A percentile compares a stretch with the other conserved stretches of the same genome.
phyloP scores from a whole-genome alignment of 2,888 invertebrate species.

The Spialia ferax region DNA sequence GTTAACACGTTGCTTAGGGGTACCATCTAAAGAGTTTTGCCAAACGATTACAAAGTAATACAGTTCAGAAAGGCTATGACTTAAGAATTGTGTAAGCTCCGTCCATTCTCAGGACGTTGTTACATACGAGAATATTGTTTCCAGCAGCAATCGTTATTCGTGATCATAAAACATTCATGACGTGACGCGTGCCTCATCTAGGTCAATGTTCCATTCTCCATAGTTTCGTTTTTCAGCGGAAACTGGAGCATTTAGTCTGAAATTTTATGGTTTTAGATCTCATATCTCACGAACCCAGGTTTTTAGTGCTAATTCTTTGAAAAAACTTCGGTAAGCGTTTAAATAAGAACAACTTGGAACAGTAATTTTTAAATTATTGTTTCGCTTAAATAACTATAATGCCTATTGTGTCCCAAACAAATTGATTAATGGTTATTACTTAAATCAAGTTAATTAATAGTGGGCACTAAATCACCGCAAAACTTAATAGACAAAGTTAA shows the following conservation, averaged over 20 bases:
- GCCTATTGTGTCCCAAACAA: neutral
- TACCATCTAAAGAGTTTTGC: neutral
- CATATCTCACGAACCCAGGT: neutral
- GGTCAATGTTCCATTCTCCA: conserved; percentile 50
- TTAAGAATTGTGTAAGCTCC: conserved; percentile 31
- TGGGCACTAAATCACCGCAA: conserved; percentile 7
- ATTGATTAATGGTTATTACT: neutral
- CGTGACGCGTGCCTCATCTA: conserved; percentile 45
- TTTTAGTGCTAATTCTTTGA: neutral
- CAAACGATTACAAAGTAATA: neutral
- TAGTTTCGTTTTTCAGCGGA: conserved; percentile 37
- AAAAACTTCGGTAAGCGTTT: too few species aligned
- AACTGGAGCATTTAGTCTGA: conserved; percentile 18
- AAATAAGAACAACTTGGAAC: neutral
- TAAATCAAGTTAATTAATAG: neutral
- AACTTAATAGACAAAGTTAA: conserved; percentile 37
- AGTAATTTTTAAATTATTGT: neutral
- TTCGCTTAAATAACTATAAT: neutral
- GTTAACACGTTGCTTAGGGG: neutral
- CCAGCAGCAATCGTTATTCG: conserved; percentile 32
- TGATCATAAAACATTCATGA: conserved; percentile 37
- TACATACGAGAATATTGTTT: conserved; percentile 19
- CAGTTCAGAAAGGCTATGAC: conserved; percentile 16
- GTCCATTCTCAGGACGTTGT: conserved; percentile 26
- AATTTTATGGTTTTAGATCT: conserved; percentile 12